Evolutionary conservation across 2,888 invertebrate species (phyloP), one percentile per base, ranked within the genome.

Genomic region (Chymomyza procnemis): DNA sequence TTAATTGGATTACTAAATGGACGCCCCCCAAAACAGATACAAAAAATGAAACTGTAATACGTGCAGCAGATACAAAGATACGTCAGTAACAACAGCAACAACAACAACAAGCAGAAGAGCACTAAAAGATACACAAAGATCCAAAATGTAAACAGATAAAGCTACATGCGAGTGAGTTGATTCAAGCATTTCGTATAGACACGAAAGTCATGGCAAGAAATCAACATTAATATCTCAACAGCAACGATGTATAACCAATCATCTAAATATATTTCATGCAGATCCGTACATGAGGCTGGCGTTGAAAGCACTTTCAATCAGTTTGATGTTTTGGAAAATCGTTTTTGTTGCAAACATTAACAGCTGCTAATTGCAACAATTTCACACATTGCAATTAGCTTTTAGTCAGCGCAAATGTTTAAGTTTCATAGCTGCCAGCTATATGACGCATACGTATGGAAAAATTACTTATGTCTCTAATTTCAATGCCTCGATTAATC

Each of bases 211-310:
- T 84, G 86, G 73, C 81, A 86, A 81, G 81, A 86, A 81, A 81
- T 86, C 81, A 81, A 86, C 81, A 81, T 81, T 81, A 81, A 81
- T 81, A 76, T 84, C 86, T 86, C 81, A 86, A 84, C 81, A 84
- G 34, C 34, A 41, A 2, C 34, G 34, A 41, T 41, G 34, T 41
- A 41, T 41, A 41, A 12, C 84, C 76, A n/a, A n/a, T n/a, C n/a
- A n/a, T n/a, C n/a, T n/a, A n/a, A n/a, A 70, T 74, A 67, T 78
- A 76, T 76, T 78, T 78, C 75, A 80, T 59, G 22, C 62, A 65
- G 73, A 73, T 65, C 60, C 47, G n/a, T 60, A 74, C 71, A 72
- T 67, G 84, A 76, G 81, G 80, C 78, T 84, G 81, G 79, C 67
- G 71, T 64, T 84, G 84, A 83, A 80, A 81, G 79, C 76, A 76